Evolutionary conservation across 2,797 vertebrate genomes (phyloP), one percentile per base, ranked within the genome.

Genomic region (Myotis myotis): DNA sequence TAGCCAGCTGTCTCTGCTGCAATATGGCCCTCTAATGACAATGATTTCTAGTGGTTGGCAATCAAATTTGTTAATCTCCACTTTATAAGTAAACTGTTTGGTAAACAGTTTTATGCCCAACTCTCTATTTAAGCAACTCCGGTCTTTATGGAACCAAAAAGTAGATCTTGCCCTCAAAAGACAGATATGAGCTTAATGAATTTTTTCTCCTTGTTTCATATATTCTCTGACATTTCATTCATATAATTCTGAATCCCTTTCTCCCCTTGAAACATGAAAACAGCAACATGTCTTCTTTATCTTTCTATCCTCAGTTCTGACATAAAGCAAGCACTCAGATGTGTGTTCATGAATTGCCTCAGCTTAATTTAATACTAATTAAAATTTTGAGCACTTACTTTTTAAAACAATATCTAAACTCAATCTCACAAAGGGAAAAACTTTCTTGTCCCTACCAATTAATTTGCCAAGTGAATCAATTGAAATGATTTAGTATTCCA

Each of bases 401-500:
- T 53, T 38, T 72, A n/a, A 84, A 84, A 93, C 60, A 79, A 33
- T 28, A 82, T 30, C 44, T 55, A 90, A 76, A 74, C 7, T 92
- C 4, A 38, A 2, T 44, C 75, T 75, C 36, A 60, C 3, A 64
- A 1, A 36, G 53, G 38, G 11, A 9, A 74, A 74, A 36, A 47
- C 20, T 2, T 93, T 76, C 51, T 62, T 91, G 8, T 74, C 68
- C 41, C n/a, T 38, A 87, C 2, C 36, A 93, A 92, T 91, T 94
- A 71, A 88, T 22, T 38, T 86, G 0, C 2, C 88, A 93, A 30
- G 3, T 7, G 23, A 93, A 94, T 66, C 51, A 93, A 91, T 78
- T 93, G 92, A 96, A 93, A 90, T 49, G 41, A 87, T 20, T 93
- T 84, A 87, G 80, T 92, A 87, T 71, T 70, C 30, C 47, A 72